Base-by-base conservation (phyloP, 1,140 invertebrate species). In the Brachionus paranguensis region DNA sequence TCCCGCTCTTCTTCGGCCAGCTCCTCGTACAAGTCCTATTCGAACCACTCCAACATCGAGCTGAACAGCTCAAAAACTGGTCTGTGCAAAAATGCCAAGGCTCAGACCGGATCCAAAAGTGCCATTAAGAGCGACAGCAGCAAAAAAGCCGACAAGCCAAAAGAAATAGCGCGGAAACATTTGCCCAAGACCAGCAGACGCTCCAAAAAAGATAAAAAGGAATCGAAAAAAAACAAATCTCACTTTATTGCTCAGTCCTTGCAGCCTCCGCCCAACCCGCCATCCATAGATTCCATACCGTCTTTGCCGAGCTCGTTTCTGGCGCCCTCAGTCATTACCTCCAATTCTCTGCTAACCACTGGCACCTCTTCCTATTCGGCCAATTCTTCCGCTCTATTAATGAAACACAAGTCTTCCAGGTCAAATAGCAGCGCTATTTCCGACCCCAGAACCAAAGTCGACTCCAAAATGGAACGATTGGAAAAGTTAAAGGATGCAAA, bases 291-390 rank as follows among this genome's bases (percentile, higher is more conserved):
- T 76, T 76, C 72, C 20, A 76, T 76, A 53, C 72, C 72, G 50
- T 76, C 72, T 27, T 50, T 76, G 27, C 72, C 72, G 7, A 76
- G 72, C 45, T 76, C 72, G 27, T 76, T 76, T 76, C 14, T 76
- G 24, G 72, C 72, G 47, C 14, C 41, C 0, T 76, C 72, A 76
- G 24, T 76, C 12, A 50, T 53, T 76, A 76, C 41, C 7, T 50
- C 41, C 12, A 76, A 76, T 76, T 72, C 68, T 1, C n/a, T 72
- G 6, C 43, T 76, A 6, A 76, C 41, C 17, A 76, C 72, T 29
- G 72, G 43, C 10, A 76, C 72, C 12, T 76, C 72, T n/a, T 76
- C 72, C 10, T 76, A 72, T 72, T 72, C 68, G 68, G 68, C 68
- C 43, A 72, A 72, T 20, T 72, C 68, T 20, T 76, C 72, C 7